Base-by-base conservation (phyloP, 1,140 invertebrate species). In the Chlorops oryzae region DNA sequence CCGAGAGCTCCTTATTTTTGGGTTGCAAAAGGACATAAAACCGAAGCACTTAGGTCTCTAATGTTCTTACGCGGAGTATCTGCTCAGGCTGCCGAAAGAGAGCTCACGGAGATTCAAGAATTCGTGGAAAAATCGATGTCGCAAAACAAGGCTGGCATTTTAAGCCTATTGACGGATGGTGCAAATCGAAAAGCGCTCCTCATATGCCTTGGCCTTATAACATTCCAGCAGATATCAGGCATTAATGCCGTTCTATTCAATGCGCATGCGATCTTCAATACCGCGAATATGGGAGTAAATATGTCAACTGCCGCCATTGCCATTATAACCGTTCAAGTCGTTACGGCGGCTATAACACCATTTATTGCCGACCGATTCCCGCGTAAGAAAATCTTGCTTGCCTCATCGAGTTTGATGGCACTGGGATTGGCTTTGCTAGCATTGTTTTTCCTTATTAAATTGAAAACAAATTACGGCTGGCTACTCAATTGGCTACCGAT, bases 161-260 rank as follows among this genome's bases (percentile, higher is more conserved):
- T 61, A 3, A 81, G 83, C 51, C 65, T 84, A 0, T 77, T 81
- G 47, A 75, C 63, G 21, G 73, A 72, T 0, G 73, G 67, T 48
- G 62, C 72, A 0, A 75, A 81, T 57, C 72, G 76, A 5, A 83
- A 78, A 18, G 81, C 80, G 3, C 70, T 90, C 41, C 72, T 82
- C 37, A 78, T 86, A 32, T 81, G 81, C 0, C 78, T 83, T 45
- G 77, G 79, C 2, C 73, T 90, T 39, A 81, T 86, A 41, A 62
- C 79, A 35, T 81, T 83, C 59, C 85, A 86, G 56, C 85, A 87
- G 67, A 72, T 88, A 25, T 82, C 81, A 6, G 87, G 87, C 12
- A 86, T 86, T 55, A 89, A 88, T 72, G 82, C 84, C 1, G 81
- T 92, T 1, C 76, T 90, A 21, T 89, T 89, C 68, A 89, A 86